These are phyloP conservation scores for Cephus sareptanus DNA, from an alignment of 2,888 invertebrate species.

Conservation along the genomic window DNA sequence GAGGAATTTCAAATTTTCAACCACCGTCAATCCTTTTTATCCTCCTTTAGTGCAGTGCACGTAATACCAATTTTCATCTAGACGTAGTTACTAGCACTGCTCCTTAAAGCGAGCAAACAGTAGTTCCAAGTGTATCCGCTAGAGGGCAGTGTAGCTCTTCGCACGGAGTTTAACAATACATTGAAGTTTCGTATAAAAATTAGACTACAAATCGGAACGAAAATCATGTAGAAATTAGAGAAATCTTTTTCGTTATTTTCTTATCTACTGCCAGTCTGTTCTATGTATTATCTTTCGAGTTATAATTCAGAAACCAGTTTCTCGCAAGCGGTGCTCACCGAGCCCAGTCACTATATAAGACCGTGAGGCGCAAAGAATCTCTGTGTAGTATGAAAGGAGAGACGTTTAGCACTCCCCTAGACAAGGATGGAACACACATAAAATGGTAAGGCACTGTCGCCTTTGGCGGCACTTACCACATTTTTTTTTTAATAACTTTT, in stretches of 20 bases:
- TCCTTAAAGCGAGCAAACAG: not conserved
- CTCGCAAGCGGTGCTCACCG: constrained; percentile 42
- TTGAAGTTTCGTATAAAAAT: not conserved
- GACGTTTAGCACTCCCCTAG: constrained; percentile 96
- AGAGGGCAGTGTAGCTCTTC: not conserved
- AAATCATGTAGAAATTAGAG: not conserved
- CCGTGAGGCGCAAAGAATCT: accelerated
- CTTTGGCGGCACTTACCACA: constrained; percentile 51
- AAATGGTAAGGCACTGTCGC: constrained; percentile 60
- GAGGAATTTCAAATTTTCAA: not conserved
- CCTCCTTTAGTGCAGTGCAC: not conserved
- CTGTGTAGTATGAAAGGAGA: constrained; percentile 98
- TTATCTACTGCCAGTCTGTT: constrained; percentile 15
- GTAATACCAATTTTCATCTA: not conserved
- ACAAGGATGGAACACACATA: constrained; percentile 90
- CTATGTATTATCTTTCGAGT: constrained; percentile 11
- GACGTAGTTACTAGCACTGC: not conserved
- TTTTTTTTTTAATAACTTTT: constrained; percentile 38
- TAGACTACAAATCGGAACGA: not conserved
- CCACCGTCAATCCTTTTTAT: not conserved
- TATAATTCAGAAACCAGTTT: constrained; percentile 35
- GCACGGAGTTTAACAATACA: not conserved
- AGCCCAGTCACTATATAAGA: constrained; percentile 51
- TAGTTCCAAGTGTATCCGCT: not conserved
- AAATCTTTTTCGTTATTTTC: not conserved